A percentile compares a stretch with the other conserved stretches of the same genome.
These are phyloP conservation scores for Agelastica alni DNA, from an alignment of 2,888 invertebrate species.

Conservation along the genomic window DNA sequence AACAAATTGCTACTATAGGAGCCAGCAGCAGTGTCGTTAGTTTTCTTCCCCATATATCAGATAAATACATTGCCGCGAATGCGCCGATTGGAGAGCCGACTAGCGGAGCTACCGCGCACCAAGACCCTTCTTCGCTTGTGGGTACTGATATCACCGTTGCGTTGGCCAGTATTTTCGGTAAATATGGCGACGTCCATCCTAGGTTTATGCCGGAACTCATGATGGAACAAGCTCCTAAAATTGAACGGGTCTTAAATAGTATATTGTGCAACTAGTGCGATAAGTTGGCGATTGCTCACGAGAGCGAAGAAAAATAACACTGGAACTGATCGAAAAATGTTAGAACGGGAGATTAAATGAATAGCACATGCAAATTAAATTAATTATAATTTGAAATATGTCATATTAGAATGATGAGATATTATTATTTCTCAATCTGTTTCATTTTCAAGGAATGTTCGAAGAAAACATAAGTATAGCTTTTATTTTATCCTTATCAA, in stretches of 20 bases:
- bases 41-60: conserved; percentile 68
- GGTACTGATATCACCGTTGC: conserved; percentile 61
- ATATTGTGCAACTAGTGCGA: too few species aligned
- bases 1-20: conserved; percentile 61
- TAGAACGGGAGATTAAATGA: too few species aligned
- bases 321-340: too few species aligned
- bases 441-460: too few species aligned
- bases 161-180: conserved; percentile 57
- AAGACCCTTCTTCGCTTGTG: conserved; percentile 61
- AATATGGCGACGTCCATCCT: conserved; percentile 66
- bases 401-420: too few species aligned
- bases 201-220: conserved; percentile 49
- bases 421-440: too few species aligned
- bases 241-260: conserved; percentile 2
- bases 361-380: too few species aligned
- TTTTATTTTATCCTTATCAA: too few species aligned
- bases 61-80: conserved; percentile 64
- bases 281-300: too few species aligned
- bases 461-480: not conserved
- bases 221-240: conserved; percentile 47
- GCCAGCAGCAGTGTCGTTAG: conserved; percentile 46
- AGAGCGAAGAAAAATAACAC: too few species aligned
- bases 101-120: conserved; percentile 69
- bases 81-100: conserved; percentile 68
- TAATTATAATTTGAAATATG: too few species aligned